Evolutionary conservation across 2,797 vertebrate species (phyloP).

Genomic region (Rousettus madagascariensis): DNA sequence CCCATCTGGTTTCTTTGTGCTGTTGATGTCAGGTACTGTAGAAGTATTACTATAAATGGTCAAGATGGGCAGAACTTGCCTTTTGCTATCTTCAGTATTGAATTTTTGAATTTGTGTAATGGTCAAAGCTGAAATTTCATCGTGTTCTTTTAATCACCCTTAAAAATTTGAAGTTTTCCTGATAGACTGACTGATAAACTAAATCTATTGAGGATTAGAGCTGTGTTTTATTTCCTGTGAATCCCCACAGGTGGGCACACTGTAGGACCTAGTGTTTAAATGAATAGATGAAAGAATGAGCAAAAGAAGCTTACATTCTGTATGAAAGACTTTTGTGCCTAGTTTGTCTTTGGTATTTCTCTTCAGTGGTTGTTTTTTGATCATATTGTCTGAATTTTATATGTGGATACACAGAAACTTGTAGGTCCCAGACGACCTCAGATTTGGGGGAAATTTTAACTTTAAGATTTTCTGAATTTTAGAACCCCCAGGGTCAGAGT

Average conservation of each 20-base stretch:
- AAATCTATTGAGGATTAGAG: not conserved
- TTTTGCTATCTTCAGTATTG: not conserved
- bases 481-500: not conserved
- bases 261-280: not conserved
- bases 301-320: not conserved
- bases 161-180: not conserved
- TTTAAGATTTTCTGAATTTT: not conserved
- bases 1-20: not conserved
- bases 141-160: constrained; percentile 7
- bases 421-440: not conserved
- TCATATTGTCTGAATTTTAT: not conserved
- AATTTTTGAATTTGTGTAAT: constrained; percentile 12
- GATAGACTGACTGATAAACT: not conserved
- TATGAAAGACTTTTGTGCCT: not conserved
- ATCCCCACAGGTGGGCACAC: not conserved
- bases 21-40: not conserved
- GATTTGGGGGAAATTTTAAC: not conserved
- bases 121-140: not conserved
- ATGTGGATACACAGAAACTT: not conserved
- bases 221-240: not conserved
- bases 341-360: not conserved
- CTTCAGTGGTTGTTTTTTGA: not conserved
- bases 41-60: not conserved
- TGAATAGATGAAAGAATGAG: not conserved
- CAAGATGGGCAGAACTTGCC: not conserved